Percentiles rank a stretch among this genome's conserved stretches.
phyloP scores from a whole-genome alignment of 1,140 invertebrate species.

The Drosophila jambulina region DNA sequence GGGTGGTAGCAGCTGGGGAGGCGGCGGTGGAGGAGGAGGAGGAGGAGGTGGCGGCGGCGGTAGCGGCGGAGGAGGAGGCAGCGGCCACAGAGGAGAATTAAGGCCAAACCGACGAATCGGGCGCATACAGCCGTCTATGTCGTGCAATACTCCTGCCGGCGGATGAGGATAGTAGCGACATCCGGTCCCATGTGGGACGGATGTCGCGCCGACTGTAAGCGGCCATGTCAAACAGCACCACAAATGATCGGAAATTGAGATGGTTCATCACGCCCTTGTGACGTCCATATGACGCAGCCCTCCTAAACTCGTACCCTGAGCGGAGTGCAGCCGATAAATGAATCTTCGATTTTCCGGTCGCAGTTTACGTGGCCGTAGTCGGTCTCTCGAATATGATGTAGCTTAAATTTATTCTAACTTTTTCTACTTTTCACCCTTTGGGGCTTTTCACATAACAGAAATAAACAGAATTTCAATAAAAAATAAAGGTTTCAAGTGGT shows the following conservation, averaged over 20 bases:
- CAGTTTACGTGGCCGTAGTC: conserved; percentile 31
- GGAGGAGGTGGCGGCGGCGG: conserved; percentile 49
- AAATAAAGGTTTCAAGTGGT: neutral
- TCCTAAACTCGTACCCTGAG: conserved; percentile 51
- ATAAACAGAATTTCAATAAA: neutral
- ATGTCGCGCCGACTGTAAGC: conserved; percentile 31
- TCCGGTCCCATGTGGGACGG: conserved; percentile 16
- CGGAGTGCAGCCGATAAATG: conserved; percentile 34
- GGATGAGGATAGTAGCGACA: conserved; percentile 66
- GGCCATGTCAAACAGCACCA: conserved; percentile 1
- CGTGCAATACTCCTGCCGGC: conserved; percentile 45
- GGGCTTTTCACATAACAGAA: neutral
- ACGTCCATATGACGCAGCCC: conserved; percentile 37
- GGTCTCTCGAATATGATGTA: conserved; percentile 14
- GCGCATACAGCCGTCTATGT: conserved; percentile 56
- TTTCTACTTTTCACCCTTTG: conserved; percentile 4
- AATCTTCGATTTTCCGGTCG: conserved; percentile 3
- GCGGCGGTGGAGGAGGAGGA: conserved; percentile 16
- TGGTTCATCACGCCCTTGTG: conserved; percentile 18
- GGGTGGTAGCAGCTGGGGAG: conserved; percentile 25
- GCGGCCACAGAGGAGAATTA: conserved; percentile 49
- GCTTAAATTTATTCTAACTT: conserved; percentile 3
- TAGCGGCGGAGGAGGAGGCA: conserved; percentile 30
- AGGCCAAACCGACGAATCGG: conserved; percentile 72
- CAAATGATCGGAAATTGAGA: neutral